Conservation (phyloP, 2,797 vertebrate species). For the Microctenopoma steveboyesi region DNA sequence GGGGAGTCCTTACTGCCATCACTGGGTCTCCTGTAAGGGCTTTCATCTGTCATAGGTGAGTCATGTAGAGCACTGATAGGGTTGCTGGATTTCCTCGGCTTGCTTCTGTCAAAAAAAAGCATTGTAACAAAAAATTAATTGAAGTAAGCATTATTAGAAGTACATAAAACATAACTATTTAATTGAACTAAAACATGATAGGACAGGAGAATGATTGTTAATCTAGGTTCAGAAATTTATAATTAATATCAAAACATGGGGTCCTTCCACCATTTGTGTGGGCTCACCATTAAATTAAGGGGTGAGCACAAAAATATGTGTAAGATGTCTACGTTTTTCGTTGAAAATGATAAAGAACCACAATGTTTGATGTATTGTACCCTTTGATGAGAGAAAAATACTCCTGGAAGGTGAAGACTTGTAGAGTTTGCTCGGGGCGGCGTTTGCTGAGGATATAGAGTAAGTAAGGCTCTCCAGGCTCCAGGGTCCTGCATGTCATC, state of each 20-base stretch:
- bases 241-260: no score
- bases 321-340: not conserved
- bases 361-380: constrained; percentile 31
- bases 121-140: constrained; percentile 4
- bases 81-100: constrained; percentile 76
- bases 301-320: not conserved
- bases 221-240: no score
- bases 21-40: constrained; percentile 41
- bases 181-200: not conserved
- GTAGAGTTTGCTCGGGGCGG: constrained; percentile 64
- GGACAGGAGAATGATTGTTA: not conserved
- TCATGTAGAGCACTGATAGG: constrained; percentile 59
- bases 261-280: no score
- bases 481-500: constrained; percentile 84
- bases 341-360: not conserved
- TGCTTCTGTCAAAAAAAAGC: constrained; percentile 58
- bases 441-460: constrained; percentile 82
- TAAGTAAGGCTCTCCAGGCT: constrained; percentile 88
- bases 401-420: constrained; percentile 86
- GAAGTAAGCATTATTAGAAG: not conserved
- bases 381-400: constrained; percentile 68
- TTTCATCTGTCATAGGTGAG: constrained; percentile 67
- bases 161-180: not conserved
- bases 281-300: no score
- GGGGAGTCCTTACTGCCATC: constrained; percentile 71